Evolutionary conservation across 2,888 invertebrate species (phyloP).

Genomic region (Koerneria pararmatus): DNA sequence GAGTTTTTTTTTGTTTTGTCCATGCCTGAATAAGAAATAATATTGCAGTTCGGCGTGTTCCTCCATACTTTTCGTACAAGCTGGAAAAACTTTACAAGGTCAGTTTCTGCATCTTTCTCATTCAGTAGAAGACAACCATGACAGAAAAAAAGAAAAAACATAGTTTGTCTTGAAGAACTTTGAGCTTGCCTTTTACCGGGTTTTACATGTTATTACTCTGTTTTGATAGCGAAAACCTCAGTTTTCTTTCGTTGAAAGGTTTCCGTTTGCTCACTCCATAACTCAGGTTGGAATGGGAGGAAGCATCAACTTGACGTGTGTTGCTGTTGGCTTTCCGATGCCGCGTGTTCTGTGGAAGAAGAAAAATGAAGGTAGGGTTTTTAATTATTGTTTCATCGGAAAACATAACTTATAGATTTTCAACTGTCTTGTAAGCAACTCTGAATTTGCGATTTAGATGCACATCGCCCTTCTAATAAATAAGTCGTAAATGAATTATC

Average conservation of each 20-base stretch:
- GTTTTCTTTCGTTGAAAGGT: not conserved
- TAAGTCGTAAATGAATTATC: too few species aligned
- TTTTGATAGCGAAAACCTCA: not conserved
- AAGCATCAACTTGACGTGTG: slow-evolving; percentile 86
- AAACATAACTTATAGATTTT: too few species aligned
- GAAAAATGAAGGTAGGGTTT: slow-evolving; percentile 25
- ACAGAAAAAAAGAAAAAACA: not conserved
- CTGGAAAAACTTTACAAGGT: slow-evolving; percentile 82
- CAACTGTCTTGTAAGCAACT: too few species aligned
- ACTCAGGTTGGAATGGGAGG: slow-evolving; percentile 78
- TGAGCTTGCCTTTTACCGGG: not conserved
- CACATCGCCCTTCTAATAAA: too few species aligned
- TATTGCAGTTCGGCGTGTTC: slow-evolving; percentile 80
- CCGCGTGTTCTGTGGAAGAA: slow-evolving; percentile 77
- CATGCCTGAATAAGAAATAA: too few species aligned
- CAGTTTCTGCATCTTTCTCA: slow-evolving; percentile 72
- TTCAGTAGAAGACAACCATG: too few species aligned
- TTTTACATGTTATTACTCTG: not conserved
- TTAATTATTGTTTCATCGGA: not conserved
- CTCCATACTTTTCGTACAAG: slow-evolving; percentile 89
- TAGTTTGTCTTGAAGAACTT: not conserved
- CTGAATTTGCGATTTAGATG: too few species aligned
- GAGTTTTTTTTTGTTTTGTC: too few species aligned
- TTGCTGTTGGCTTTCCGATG: slow-evolving; percentile 96
- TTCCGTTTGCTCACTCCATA: not conserved